Base-by-base conservation (phyloP, 1,140 invertebrate genomes). In the Drosophila persimilis region DNA sequence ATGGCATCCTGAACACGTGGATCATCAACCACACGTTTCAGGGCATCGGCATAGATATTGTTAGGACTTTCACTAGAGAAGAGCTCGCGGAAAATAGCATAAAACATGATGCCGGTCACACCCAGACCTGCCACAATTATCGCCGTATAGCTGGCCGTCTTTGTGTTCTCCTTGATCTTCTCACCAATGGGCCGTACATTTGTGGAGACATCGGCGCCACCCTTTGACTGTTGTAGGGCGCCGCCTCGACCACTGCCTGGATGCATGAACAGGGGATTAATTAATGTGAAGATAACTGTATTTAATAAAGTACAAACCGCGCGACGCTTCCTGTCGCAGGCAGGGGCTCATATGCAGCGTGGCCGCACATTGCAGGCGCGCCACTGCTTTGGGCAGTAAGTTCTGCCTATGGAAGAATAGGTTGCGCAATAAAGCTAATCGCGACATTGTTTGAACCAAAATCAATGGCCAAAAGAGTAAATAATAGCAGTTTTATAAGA, bases 41-140 rank as follows among this genome's bases (percentile, higher is more conserved):
- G 92, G 7, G 97, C 96, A 81, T 94, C 94, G 8, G 94, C 94
- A 86, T 97, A 98, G 62, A 98, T 93, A 79, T 94, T 96, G 92
- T 96, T 96, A 0, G 96, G 95, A 92, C 97, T 98, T 74, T 96
- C 95, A 73, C 94, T 94, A 3, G 97, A 98, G 92, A 98, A 97
- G 20, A 98, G 91, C 92, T 98, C 97, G 59, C 93, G 93, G 76
- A 97, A 96, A 66, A 98, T 94, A 43, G 95, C 94, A 91, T 95
- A 98, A 79, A 97, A 95, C 90, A 98, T 95, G 2, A 95, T 90
- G 50, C 94, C 95, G 24, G 95, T 96, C 0, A 97, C 93, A 22
- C 95, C 95, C 46, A 97, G 81, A 15, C 97, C 97, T 35, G 94
- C 90, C 31, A 97, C 61, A 56, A 98, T 96, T n/a, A 98, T 94